Evolutionary conservation across 64 coral and sea anemone species (phyloP).

Genomic region (Anthopleura sola): DNA sequence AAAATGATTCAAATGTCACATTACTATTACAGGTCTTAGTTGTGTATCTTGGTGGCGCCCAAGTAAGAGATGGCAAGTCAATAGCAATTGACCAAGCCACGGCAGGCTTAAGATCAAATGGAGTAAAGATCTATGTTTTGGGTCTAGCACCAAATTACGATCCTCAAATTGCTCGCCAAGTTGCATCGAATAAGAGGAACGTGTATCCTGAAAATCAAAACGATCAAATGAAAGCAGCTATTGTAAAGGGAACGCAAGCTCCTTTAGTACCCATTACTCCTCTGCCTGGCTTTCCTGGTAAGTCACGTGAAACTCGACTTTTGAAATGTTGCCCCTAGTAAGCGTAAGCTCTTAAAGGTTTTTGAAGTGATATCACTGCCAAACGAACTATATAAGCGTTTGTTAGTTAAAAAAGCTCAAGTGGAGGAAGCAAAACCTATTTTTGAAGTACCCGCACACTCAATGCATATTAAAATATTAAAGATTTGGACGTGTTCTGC

Average conservation of each 20-base stretch:
- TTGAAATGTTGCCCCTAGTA: too few relatives aligned
- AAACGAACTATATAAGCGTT: too few relatives aligned
- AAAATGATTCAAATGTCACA: too few relatives aligned
- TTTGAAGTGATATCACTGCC: too few relatives aligned
- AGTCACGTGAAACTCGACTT: background rate
- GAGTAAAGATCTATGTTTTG: conserved; percentile 21
- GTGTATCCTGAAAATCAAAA: conserved; percentile 25
- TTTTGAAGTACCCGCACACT: too few relatives aligned
- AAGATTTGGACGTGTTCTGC: too few relatives aligned
- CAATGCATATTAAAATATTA: too few relatives aligned
- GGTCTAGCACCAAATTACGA: conserved; percentile 25
- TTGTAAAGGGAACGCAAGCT: background rate
- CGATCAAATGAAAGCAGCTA: conserved; percentile 28
- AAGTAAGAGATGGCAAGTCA: conserved; percentile 22
- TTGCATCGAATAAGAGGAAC: conserved; percentile 12
- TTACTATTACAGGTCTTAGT: conserved; percentile 25
- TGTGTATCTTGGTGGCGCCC: conserved; percentile 43
- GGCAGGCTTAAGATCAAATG: background rate
- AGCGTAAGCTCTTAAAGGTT: too few relatives aligned
- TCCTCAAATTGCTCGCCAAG: background rate
- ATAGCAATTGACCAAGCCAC: conserved; percentile 2
- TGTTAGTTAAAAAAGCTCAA: too few relatives aligned
- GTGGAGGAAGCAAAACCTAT: too few relatives aligned
- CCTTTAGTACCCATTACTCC: background rate
- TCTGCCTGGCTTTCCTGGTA: background rate